Evolutionary conservation across 2,113 vertebrate genomes (phyloP), one percentile per base, ranked within the genome.

Genomic region (Daubentonia madagascariensis): DNA sequence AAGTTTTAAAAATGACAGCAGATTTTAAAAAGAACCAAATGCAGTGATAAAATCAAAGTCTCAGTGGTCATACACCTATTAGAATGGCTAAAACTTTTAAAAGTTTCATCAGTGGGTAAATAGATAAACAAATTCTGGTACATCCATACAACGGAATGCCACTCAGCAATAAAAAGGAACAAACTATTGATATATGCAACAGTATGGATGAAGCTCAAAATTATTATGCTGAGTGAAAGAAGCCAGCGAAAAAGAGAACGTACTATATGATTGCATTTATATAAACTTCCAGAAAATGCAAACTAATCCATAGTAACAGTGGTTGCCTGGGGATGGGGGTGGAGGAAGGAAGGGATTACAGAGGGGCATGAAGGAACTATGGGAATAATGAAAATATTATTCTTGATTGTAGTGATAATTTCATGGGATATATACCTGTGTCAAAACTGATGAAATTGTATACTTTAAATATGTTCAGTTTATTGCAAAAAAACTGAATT

Each of bases 201-300:
- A 91, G 20, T 93, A 40, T 73, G 45, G n/a, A 43, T 61, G 78
- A 95, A 80, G 68, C 22, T 88, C 63, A 91, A 75, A 90, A 59
- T 68, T 40, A 72, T 91, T 78, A 95, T 76, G 10, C 28, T 92
- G 52, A 86, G 52, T 35, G n/a, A 73, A 73, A 80, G 45, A 65
- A 72, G 8, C 67, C 54, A 93, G 16, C 48, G n/a, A 88, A 95
- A n/a, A 72, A 70, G 43, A 76, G 28, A 40, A 88, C 3, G 20
- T 54, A 48, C 68, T 67, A 2, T 67, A 25, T 80, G 78, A 91
- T 68, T 81, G 65, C 52, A 75, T 70, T 79, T 85, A 79, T 67
- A 83, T 91, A 50, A 95, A 95, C 78, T 25, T 96, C 54, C 28
- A 43, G n/a, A 85, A 78, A 90, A 95, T 89, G 25, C 17, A 72